Percentiles rank a stretch among this genome's conserved stretches.
These are phyloP conservation scores for Galago senegalensis DNA, from an alignment of 2,797 vertebrate species.

Conservation along the genomic window DNA sequence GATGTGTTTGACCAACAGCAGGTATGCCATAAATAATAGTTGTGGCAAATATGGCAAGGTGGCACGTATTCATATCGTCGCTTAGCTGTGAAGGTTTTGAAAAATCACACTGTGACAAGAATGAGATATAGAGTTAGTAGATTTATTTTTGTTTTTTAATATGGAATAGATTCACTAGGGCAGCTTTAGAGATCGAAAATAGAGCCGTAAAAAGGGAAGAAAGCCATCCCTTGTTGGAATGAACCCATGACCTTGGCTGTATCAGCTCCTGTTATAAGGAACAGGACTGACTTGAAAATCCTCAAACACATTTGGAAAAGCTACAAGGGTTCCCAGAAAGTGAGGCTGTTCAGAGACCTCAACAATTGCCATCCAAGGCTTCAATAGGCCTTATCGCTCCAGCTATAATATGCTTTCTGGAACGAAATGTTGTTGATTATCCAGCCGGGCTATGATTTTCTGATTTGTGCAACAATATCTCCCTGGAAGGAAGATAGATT, in stretches of 20 bases:
- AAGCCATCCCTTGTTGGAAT: conserved; percentile 47
- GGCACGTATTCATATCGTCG: not conserved
- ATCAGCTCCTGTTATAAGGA: conserved; percentile 21
- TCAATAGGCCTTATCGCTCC: conserved; percentile 69
- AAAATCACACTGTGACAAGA: conserved; percentile 13
- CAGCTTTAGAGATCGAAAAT: conserved; percentile 60
- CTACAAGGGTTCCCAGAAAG: conserved; percentile 49
- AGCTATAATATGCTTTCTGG: conserved; percentile 63
- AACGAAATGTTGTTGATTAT: conserved; percentile 82
- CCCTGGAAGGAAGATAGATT: conserved; percentile 75
- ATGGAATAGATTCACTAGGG: not conserved
- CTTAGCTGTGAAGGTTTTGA: not conserved
- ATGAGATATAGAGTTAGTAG: not conserved
- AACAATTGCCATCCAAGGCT: conserved; percentile 48
- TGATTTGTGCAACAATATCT: conserved; percentile 81
- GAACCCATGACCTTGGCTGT: conserved; percentile 57
- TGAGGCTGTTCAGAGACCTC: conserved; percentile 57
- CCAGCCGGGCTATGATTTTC: conserved; percentile 78
- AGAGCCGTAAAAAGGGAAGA: conserved; percentile 45
- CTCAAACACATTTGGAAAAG: conserved; percentile 61
- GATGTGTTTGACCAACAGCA: not conserved
- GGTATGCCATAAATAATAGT: not conserved
- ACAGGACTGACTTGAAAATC: conserved; percentile 41
- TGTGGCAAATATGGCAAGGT: not conserved
- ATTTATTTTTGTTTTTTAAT: not conserved